These are phyloP conservation scores for Diorhabda carinulata DNA, from an alignment of 1,140 invertebrate genomes.

Conservation along the genomic window DNA sequence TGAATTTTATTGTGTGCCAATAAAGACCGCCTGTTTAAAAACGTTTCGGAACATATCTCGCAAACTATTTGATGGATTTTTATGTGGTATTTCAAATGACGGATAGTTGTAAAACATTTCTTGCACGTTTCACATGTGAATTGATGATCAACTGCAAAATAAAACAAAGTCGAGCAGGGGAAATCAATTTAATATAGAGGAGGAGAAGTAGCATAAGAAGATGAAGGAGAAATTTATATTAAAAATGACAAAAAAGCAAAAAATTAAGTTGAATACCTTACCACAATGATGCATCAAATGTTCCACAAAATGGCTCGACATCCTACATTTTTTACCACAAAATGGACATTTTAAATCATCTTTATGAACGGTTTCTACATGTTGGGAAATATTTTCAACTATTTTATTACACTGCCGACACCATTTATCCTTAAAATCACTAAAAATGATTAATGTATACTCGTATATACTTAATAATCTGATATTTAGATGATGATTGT, in stretches of 20 bases:
- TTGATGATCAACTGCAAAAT: constrained; percentile 20
- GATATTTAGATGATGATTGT: too few species aligned
- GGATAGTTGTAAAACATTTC: constrained; percentile 21
- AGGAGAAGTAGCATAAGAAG: too few species aligned
- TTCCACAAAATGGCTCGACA: constrained; percentile 25
- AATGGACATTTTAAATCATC: constrained; percentile 29
- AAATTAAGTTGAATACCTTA: constrained; percentile 4
- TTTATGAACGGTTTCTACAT: constrained; percentile 10
- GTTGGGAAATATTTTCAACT: constrained; percentile 17
- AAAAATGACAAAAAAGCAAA: too few species aligned
- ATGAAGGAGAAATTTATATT: background rate
- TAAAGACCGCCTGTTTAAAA: background rate
- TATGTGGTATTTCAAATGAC: constrained; percentile 21
- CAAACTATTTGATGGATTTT: constrained; percentile 4
- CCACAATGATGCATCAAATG: constrained; percentile 27
- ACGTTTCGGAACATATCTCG: background rate
- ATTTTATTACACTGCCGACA: constrained; percentile 24
- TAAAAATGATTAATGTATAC: constrained; percentile 5
- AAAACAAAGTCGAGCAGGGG: background rate
- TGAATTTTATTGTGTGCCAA: constrained; percentile 1
- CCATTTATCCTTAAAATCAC: constrained; percentile 26
- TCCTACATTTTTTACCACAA: constrained; percentile 19
- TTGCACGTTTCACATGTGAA: constrained; percentile 23
- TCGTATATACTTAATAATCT: too few species aligned
- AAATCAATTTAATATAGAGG: too few species aligned